phyloP scores from a whole-genome alignment of 2,113 vertebrate species.

The Thomomys bottae region DNA sequence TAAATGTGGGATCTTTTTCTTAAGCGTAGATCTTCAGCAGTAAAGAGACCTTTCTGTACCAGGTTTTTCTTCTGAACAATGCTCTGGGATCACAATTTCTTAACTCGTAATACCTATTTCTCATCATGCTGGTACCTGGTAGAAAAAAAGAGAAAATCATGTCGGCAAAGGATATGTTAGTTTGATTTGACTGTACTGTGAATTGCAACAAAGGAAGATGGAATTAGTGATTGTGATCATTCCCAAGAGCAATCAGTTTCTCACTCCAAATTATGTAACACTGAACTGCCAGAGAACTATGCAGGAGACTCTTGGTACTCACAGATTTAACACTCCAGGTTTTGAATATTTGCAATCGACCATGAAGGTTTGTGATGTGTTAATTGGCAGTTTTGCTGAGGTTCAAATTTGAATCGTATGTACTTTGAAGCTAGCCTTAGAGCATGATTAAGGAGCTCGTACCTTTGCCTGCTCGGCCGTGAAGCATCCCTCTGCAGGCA shows the following conservation, averaged over 20 bases:
- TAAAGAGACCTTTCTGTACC: constrained; percentile 20
- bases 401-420: constrained; percentile 82
- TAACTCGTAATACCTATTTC: neutral
- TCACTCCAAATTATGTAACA: constrained; percentile 77
- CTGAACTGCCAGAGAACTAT: constrained; percentile 70
- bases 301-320: constrained; percentile 76
- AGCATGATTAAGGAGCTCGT: constrained; percentile 55
- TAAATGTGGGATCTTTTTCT: constrained; percentile 55
- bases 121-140: neutral
- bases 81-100: constrained; percentile 18
- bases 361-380: constrained; percentile 84
- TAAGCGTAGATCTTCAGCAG: neutral
- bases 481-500: neutral
- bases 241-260: constrained; percentile 64
- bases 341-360: constrained; percentile 83
- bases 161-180: neutral
- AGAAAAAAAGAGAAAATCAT: constrained; percentile 4
- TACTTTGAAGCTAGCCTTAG: constrained; percentile 77
- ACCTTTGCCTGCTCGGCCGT: constrained; percentile 18
- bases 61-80: constrained; percentile 45
- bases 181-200: constrained; percentile 50
- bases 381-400: constrained; percentile 83
- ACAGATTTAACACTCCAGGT: constrained; percentile 80
- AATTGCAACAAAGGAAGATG: constrained; percentile 64
- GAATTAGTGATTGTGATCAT: constrained; percentile 64